phyloP scores from a whole-genome alignment of 2,797 vertebrate genomes.

The Corythornis leucogaster region DNA sequence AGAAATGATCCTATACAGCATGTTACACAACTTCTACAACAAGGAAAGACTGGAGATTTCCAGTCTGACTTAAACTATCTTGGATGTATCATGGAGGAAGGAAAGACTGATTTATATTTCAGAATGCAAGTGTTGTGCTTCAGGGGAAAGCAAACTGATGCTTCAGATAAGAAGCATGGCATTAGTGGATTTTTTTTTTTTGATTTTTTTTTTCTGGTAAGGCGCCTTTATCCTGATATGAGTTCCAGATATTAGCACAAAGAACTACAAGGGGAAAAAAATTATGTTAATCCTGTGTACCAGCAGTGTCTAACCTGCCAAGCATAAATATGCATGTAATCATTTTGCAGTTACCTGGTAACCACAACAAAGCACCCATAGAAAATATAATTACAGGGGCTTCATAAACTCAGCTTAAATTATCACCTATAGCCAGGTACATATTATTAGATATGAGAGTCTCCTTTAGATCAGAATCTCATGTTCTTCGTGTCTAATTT shows the following conservation, averaged over 20 bases:
- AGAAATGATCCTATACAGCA: rapidly evolving
- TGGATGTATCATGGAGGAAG: not conserved
- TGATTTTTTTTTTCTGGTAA: not conserved
- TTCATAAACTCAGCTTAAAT: slow-evolving; percentile 39
- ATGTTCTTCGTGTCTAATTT: not conserved
- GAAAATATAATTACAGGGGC: slow-evolving; percentile 20
- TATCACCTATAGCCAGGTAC: slow-evolving; percentile 33
- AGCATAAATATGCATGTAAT: slow-evolving; percentile 18
- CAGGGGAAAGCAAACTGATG: not conserved
- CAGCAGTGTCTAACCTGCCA: slow-evolving; percentile 4
- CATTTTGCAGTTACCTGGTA: not conserved
- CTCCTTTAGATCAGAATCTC: not conserved
- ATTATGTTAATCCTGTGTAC: not conserved
- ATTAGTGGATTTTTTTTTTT: rapidly evolving
- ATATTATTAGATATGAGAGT: not conserved
- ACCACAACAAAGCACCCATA: slow-evolving; percentile 43
- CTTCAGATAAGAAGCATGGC: not conserved
- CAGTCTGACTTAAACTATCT: not conserved
- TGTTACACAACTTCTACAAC: not conserved
- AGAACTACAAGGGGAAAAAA: not conserved
- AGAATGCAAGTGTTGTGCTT: not conserved
- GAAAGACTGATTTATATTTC: not conserved
- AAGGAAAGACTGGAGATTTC: not conserved
- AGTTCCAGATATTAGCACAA: slow-evolving; percentile 13
- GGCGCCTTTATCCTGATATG: not conserved